Base-by-base conservation (phyloP, 2,888 invertebrate genomes). In the Sarcophaga carnaria region DNA sequence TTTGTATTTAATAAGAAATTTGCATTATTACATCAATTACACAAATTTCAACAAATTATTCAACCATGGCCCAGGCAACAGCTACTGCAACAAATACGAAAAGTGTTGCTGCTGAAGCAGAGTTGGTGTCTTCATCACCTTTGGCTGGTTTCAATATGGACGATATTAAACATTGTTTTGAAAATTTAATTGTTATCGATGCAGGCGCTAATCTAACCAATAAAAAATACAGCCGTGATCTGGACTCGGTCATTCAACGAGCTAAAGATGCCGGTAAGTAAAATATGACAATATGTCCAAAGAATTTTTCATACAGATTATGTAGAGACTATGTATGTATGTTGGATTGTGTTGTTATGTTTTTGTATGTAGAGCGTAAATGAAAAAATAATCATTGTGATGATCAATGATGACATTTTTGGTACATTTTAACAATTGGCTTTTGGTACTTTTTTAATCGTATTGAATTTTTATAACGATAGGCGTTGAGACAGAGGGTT, bases 171-270 rank as follows among this genome's bases (percentile, higher is more conserved):
- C 96, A 96, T 91, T 97, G 97, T 93, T 97, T 97, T 93, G 97
- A 98, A 94, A 97, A 97, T 94, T 96, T 98, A 93, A 97, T 98
- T 93, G 95, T 98, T 81, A 96, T 98, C 89, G 98, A 98, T 94
- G 96, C 97, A 89, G 98, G 98, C 90, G 98, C 98, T 85, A 98
- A 98, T 95, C 94, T 98, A 91, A 98, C 97, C 45, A 98, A 98
- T 94, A 98, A 98, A 94, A 98, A 98, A 94, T 98, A 97, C 94
- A 96, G 96, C 93, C 96, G 97, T 93, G 98, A 98, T 95, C 95
- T 98, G 92, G 98, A 98, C 94, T 96, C 97, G 85, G 98, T 98
- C 11, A 95, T 98, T 88, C 97, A 97, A 94, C 95, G 98, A 94
- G 98, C 98, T 89, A 97, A 97, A 95, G 98, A 98, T 95, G 96